phyloP scores from a whole-genome alignment of 2,797 vertebrate species.

The Poeciliopsis presidionis region DNA sequence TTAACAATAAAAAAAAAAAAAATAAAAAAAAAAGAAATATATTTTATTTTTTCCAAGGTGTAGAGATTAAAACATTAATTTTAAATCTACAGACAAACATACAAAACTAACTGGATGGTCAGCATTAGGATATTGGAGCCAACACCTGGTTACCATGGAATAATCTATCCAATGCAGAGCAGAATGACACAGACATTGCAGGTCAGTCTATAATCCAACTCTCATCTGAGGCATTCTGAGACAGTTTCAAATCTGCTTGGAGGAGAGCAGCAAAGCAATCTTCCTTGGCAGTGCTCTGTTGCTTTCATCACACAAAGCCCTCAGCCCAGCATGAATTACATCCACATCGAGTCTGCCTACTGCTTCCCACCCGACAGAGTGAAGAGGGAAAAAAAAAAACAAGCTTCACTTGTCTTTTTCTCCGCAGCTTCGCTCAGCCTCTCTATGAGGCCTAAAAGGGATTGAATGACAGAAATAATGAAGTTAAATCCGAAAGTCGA shows the following conservation, averaged over 20 bases:
- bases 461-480: conserved; percentile 78
- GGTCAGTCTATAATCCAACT: conserved; percentile 99
- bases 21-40: not conserved
- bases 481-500: conserved; percentile 80
- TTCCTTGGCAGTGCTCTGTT: conserved; percentile 98
- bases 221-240: conserved; percentile 98
- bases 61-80: conserved; percentile 1
- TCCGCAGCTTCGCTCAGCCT: conserved; percentile 67
- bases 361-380: conserved; percentile 87
- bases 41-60: not conserved
- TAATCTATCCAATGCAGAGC: conserved; percentile 95
- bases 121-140: conserved; percentile 88
- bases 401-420: conserved; percentile 88
- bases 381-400: conserved; percentile 72
- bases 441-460: conserved; percentile 69
- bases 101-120: conserved; percentile 73
- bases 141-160: conserved; percentile 95
- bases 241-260: conserved; percentile 99
- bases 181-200: conserved; percentile 98
- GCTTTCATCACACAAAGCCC: conserved; percentile 99
- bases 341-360: conserved; percentile 93
- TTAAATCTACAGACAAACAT: conserved; percentile 17
- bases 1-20: not conserved
- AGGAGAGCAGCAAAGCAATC: conserved; percentile 99
- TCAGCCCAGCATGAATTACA: conserved; percentile 99